phyloP scores from a whole-genome alignment of 1,140 invertebrate species.

The Dolichoris vasculosae region DNA sequence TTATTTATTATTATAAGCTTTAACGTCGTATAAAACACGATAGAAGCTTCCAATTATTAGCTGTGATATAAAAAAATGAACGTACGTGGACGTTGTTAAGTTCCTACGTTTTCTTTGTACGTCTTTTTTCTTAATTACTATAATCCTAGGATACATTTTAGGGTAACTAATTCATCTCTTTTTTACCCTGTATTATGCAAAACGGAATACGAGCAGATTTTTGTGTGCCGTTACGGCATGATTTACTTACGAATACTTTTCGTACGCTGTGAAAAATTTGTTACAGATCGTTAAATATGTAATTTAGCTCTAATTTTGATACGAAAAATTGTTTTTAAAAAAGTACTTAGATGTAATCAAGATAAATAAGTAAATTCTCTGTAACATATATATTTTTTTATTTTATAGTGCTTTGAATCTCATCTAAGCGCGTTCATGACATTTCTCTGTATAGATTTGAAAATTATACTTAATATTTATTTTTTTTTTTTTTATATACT shows the following conservation, averaged over 20 bases:
- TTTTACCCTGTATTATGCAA: constrained; percentile 16
- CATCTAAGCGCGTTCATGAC: constrained; percentile 39
- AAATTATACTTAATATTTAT: constrained; percentile 21
- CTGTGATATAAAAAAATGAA: constrained; percentile 69
- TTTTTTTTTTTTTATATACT: constrained; percentile 17
- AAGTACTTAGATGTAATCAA: constrained; percentile 37
- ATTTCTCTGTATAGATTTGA: constrained; percentile 10
- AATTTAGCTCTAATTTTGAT: constrained; percentile 30
- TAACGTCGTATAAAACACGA: constrained; percentile 54
- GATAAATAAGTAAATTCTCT: constrained; percentile 46
- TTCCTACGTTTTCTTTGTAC: constrained; percentile 67
- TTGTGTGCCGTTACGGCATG: background rate
- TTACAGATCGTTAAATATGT: constrained; percentile 1
- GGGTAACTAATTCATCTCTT: constrained; percentile 16
- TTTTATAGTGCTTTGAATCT: constrained; percentile 50
- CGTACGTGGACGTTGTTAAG: constrained; percentile 67
- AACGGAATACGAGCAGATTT: constrained; percentile 23
- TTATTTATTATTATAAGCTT: constrained; percentile 68
- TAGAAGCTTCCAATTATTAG: constrained; percentile 68
- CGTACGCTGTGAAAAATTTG: constrained; percentile 22
- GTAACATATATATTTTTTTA: constrained; percentile 36
- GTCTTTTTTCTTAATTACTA: constrained; percentile 49
- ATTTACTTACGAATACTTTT: constrained; percentile 1
- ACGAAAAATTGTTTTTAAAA: constrained; percentile 22
- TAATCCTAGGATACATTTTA: constrained; percentile 39